Evolutionary conservation across 2,797 vertebrate genomes (phyloP), one percentile per base, ranked within the genome.

Genomic region (Ctenopoma kingsleyae): DNA sequence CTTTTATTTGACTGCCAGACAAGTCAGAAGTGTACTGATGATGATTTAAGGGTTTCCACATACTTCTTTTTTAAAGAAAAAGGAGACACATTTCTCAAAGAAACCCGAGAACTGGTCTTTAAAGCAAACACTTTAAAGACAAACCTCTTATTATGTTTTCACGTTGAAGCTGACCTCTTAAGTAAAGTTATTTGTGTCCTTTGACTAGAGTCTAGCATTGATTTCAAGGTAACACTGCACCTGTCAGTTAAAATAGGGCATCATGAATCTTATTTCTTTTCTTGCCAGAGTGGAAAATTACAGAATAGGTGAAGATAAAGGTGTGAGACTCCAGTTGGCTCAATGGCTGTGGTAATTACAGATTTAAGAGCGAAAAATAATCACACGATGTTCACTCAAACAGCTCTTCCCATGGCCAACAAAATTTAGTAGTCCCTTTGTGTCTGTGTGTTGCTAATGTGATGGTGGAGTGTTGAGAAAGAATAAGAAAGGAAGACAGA

Each of bases 301-400:
- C 41, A 12, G 32, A 16, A n/a, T 11, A 17, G 40, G 17, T 12
- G 11, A 12, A 52, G 53, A 30, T 22, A 47, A 65, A 38, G 52
- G 27, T 54, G 38, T 20, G 55, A 64, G 66, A 48, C 38, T 47
- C 19, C 67, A 46, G 85, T 82, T 67, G 66, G 44, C 59, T 67
- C 60, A 66, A 62, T 76, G 16, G 16, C 71, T 55, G 49, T 78
- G 67, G 71, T 89, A 90, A 90, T 89, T 88, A 75, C 74, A 78
- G 54, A 74, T 83, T 85, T 81, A 70, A 86, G 80, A 51, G 74
- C 20, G 44, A 76, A 75, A 82, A 50, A 61, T 38, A 68, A 71
- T 87, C 55, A 53, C 55, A 64, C 68, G 78, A 52, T 73, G 56
- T 65, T 71, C 56, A 19, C 44, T 84, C 54, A 74, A 79, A 84